Base-by-base conservation (phyloP, 2,113 vertebrate species). In the Girardinichthys multiradiatus region DNA sequence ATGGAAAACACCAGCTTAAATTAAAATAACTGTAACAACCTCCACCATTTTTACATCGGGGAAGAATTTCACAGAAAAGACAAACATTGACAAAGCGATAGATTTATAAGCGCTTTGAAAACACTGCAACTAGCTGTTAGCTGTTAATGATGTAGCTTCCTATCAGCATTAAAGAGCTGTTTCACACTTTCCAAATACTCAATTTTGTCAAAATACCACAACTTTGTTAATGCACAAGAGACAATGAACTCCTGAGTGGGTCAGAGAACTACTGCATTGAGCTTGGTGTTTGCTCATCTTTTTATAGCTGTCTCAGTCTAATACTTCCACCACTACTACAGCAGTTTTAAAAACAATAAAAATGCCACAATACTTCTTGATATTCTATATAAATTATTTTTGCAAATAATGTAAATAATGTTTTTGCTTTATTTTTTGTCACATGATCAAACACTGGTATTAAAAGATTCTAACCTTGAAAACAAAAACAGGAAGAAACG, bases 391-490 rank as follows among this genome's bases (percentile, higher is more conserved):
- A 35, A 28, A 12, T 57, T 51, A 42, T 35, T 60, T 71, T 64
- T 64, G 60, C 51, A 78, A 27, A 31, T n/a, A n/a, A 58, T 30
- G 72, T 71, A 24, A 74, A 80, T 37, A 29, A 1, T 19, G 0
- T 45, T 19, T 45, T 45, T 45, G 19, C 19, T 19, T 19, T 19
- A 17, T 27, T 37, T 61, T 71, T 59, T 65, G 58, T 76, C 65
- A 58, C 35, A 75, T 39, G 64, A 65, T 68, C 6, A 27, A 74
- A 71, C 65, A 45, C 21, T 1, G 17, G 42, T 19, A 82, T 19
- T 70, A 74, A 84, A 82, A 87, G 48, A 69, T 76, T 89, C 83
- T 90, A 87, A 91, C 92, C 87, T 93, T 90, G 90, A 88, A 90
- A 91, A 89, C 72, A 87, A 89, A 90, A 92, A 89, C 82, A 88